Evolutionary conservation across 2,888 invertebrate species (phyloP), one percentile per base, ranked within the genome.

Genomic region (Napeogenes sylphis): DNA sequence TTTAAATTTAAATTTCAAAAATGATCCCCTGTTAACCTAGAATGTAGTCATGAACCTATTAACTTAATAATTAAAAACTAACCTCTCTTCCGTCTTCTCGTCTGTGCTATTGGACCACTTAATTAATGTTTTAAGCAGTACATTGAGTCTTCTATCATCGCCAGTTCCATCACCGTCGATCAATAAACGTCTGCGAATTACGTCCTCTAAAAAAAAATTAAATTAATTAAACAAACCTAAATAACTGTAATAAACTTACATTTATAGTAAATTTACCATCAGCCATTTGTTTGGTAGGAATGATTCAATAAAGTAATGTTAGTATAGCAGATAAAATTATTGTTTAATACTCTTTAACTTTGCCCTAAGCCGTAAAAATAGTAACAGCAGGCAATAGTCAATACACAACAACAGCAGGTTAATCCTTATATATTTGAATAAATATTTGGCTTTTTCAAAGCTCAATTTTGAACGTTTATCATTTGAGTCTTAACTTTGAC

Each of bases 101-200:
- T 94, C 94, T 2, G 91, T 82, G 58, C 92, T 91, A 74, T 93
- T 94, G 61, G 94, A 93, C 95, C 95, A 96, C 85, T 96, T 96
- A 55, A 95, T 93, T 64, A 96, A 92, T 32, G 95, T 94, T 87
- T 97, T 97, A 10, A 98, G 84, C 21, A 98, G 88, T 62, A 95
- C 94, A 79, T 96, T 97, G 30, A 99, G 91, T 63, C 98, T 91
- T 63, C 98, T 92, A 79, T 99, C 99, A 79, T 99, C 99, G 30
- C 98, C 98, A 10, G 97, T 97, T 6, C 99, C 99, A 91, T 99
- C 99, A 14, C 99, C 99, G 82, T 99, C 99, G 74, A 99, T 97
- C 42, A 99, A 86, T 47, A 99, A 90, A 68, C 98, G 93, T 71
- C 98, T 92, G 71, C 96, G 94, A 66, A 99, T 98, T 53, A 98